phyloP scores from a whole-genome alignment of 2,888 invertebrate genomes.

The Malacosoma neustria region DNA sequence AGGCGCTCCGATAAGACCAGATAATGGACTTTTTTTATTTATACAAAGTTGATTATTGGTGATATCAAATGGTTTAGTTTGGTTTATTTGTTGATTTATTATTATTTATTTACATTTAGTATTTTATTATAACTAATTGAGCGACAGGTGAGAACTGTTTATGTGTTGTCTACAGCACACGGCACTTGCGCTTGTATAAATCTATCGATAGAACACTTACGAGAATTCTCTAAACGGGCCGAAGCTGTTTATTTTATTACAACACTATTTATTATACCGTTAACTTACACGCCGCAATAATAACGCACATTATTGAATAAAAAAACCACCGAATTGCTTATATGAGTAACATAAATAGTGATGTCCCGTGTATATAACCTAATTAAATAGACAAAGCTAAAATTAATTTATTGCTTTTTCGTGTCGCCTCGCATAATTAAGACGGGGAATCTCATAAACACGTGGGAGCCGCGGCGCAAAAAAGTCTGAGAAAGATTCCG shows the following conservation, averaged over 20 bases:
- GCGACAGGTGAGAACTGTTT: slow-evolving; percentile 44
- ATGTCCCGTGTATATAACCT: neutral
- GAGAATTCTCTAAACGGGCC: slow-evolving; percentile 13
- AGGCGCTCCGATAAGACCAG: too few species aligned
- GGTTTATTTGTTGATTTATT: too few species aligned
- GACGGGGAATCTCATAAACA: slow-evolving; percentile 43
- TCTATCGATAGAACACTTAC: slow-evolving; percentile 35
- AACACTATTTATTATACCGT: slow-evolving; percentile 34
- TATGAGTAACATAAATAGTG: too few species aligned
- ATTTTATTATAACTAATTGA: slow-evolving; percentile 21
- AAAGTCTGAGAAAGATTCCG: slow-evolving; percentile 58
- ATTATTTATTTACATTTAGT: neutral
- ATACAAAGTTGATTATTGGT: too few species aligned
- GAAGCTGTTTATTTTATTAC: slow-evolving; percentile 45
- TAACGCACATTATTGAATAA: slow-evolving; percentile 11
- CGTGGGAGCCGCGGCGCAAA: slow-evolving; percentile 54
- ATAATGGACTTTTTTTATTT: too few species aligned
- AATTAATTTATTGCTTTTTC: slow-evolving; percentile 24
- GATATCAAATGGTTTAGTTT: too few species aligned
- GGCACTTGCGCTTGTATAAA: slow-evolving; percentile 36
- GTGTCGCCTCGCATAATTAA: slow-evolving; percentile 63
- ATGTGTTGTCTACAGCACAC: slow-evolving; percentile 12
- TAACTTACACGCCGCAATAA: slow-evolving; percentile 25
- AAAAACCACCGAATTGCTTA: too few species aligned
- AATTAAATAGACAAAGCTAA: neutral